Evolutionary conservation across 1,140 invertebrate genomes (phyloP), one percentile per base, ranked within the genome.

Genomic region (Aphelinus certus): DNA sequence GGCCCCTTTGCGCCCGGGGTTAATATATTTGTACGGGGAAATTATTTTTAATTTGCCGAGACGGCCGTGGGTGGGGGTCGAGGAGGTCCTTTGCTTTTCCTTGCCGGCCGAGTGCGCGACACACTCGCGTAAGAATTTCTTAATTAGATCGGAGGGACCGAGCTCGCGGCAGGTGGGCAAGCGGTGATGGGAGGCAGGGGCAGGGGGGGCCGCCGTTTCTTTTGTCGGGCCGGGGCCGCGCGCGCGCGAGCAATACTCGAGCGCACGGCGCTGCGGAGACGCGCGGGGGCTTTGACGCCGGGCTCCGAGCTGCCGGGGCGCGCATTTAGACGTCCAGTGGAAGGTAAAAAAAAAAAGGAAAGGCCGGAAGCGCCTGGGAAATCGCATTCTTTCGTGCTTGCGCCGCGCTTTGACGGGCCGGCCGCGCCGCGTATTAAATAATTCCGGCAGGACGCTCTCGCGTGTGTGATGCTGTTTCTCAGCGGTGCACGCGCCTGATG

Each of bases 21-120:
- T 81, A 83, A 83, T 82, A 82, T 81, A 78, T 83, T 82, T 82
- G 78, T 79, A 77, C 78, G 78, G 78, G 78, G 72, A 80, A 83
- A 83, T 83, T 83, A 82, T 83, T 83, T 81, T 83, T 81, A 83
- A 83, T 82, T 83, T 71, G 70, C 71, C 49, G 78, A 60, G 74
- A 53, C 51, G 51, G 62, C 10, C 47, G 47, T 3, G 45, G 56
- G 26, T 26, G 26, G 26, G 26, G 26, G 26, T 26, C 26, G 60
- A 45, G 49, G 46, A 51, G 66, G 66, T 47, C 26, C 26, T 26
- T 26, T 26, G 26, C 26, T 57, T 57, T n/a, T 43, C 7, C 2
- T 45, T 62, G 5, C 48, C 58, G 71, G 45, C 60, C 77, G 65
- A 76, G 75, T 71, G 62, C 49, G 65, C 76, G 73, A 77, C 75